A percentile compares a stretch with the other conserved stretches of the same genome.
Evolutionary conservation across 2,113 vertebrate genomes (phyloP).

Genomic region (Chaetura pelagica): DNA sequence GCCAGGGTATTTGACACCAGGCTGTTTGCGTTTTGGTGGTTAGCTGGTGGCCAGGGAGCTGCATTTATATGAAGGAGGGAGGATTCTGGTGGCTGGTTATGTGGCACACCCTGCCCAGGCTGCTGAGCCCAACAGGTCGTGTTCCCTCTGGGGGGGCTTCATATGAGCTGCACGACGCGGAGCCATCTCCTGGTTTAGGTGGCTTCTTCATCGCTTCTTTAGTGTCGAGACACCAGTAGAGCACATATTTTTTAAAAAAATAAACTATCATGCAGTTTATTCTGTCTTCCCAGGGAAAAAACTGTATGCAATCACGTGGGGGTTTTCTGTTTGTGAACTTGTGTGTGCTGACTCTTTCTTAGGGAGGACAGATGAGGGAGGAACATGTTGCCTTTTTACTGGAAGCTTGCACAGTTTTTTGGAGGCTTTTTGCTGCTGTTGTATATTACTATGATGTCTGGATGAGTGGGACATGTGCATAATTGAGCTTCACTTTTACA

Average conservation of each 20-base stretch:
- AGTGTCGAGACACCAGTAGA: background rate
- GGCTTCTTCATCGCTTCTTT: background rate
- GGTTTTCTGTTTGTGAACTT: background rate
- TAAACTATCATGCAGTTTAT: background rate
- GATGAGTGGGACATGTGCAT: background rate
- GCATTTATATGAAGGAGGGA: fast-evolving
- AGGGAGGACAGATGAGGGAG: background rate
- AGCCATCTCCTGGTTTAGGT: background rate
- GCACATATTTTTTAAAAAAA: background rate
- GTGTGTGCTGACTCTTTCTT: background rate
- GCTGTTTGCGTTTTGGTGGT: background rate
- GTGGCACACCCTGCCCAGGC: background rate
- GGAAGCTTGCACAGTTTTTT: background rate
- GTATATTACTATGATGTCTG: background rate
- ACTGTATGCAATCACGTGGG: no score
- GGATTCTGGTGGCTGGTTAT: background rate
- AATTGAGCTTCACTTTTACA: background rate
- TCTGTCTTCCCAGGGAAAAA: background rate
- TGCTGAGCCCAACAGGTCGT: background rate
- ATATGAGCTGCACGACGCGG: fast-evolving
- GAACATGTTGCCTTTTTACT: background rate
- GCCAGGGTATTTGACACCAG: background rate
- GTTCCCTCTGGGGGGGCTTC: background rate
- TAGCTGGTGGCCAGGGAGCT: background rate
- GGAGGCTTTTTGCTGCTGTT: background rate